phyloP scores from a whole-genome alignment of 2,797 vertebrate genomes.

The Poecilia picta region DNA sequence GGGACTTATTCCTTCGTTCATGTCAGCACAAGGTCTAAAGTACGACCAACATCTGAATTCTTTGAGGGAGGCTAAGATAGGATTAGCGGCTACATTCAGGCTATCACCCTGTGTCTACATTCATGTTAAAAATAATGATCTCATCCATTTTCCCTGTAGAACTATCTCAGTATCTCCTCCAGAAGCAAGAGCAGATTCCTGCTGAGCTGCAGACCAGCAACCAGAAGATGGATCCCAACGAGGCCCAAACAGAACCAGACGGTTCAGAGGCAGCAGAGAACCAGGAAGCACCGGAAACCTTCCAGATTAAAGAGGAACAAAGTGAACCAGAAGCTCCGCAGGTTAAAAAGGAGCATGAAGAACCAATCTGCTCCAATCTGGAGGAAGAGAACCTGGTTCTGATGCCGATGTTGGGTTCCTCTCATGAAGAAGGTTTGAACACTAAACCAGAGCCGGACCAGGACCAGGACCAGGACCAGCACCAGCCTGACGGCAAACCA shows the following conservation, averaged over 20 bases:
- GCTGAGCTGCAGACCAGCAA: slow-evolving; percentile 10
- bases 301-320: slow-evolving; percentile 11
- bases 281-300: background rate
- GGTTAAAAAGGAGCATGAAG: slow-evolving; percentile 35
- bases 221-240: background rate
- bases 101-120: too few species aligned
- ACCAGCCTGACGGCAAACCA: background rate
- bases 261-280: background rate
- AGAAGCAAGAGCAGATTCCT: slow-evolving; percentile 7
- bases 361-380: slow-evolving; percentile 6
- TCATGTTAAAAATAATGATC: too few species aligned
- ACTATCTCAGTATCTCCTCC: background rate
- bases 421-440: slow-evolving; percentile 1
- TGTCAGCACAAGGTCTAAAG: too few species aligned
- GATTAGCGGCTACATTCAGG: too few species aligned
- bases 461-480: background rate
- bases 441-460: background rate
- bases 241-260: background rate
- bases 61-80: too few species aligned
- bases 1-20: too few species aligned
- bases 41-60: too few species aligned
- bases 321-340: slow-evolving; percentile 1
- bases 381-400: slow-evolving; percentile 2
- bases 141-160: background rate
- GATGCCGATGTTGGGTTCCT: background rate